Evolutionary conservation across 2,113 vertebrate genomes (phyloP).

Genomic region (Ranitomeya variabilis): DNA sequence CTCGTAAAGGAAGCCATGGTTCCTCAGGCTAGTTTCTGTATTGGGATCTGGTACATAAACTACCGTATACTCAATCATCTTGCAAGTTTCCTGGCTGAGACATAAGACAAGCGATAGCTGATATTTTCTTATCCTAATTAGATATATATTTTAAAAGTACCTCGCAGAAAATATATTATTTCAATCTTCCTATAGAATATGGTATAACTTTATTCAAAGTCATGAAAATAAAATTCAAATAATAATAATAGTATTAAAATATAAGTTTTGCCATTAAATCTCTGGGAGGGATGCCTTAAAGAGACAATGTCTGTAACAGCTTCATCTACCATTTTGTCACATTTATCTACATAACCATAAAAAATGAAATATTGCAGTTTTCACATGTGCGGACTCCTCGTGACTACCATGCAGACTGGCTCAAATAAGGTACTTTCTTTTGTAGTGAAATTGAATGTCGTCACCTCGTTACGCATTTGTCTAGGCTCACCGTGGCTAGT

Average conservation of each 20-base stretch:
- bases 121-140: neutral
- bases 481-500: neutral
- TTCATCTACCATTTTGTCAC: too few relatives aligned
- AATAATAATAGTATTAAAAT: neutral
- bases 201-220: neutral
- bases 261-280: neutral
- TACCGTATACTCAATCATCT: constrained; percentile 3
- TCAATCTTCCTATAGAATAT: neutral
- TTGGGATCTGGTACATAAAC: constrained; percentile 12
- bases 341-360: too few relatives aligned
- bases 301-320: neutral
- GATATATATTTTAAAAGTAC: neutral
- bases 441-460: too few relatives aligned
- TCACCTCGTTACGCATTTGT: too few relatives aligned
- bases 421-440: too few relatives aligned
- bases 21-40: neutral
- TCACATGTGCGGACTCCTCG: too few relatives aligned
- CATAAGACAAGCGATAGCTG: neutral
- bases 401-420: too few relatives aligned
- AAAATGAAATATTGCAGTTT: too few relatives aligned
- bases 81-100: neutral
- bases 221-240: neutral
- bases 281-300: neutral
- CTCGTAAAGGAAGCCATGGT: neutral
- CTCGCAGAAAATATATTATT: neutral